Evolutionary conservation across 2,113 vertebrate genomes (phyloP).

Genomic region (Bagarius yarrelli): DNA sequence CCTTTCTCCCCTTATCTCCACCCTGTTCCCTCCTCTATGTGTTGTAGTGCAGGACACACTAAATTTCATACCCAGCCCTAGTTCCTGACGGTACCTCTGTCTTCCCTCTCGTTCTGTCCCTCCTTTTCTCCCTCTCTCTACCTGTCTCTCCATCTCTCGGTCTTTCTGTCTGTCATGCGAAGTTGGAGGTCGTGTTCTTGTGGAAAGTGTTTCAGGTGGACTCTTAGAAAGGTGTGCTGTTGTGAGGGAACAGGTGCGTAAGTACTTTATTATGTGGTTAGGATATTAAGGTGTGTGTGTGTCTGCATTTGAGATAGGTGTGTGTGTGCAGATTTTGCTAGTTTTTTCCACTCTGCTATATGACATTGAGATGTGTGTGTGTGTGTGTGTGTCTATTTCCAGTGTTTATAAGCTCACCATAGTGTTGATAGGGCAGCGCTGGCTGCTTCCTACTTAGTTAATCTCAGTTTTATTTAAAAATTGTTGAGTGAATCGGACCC

Average conservation of each 20-base stretch:
- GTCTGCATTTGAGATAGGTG: neutral
- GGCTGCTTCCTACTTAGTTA: conserved; percentile 1
- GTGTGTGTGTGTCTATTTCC: neutral
- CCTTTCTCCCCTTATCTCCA: conserved; percentile 3
- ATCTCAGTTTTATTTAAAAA: conserved; percentile 9
- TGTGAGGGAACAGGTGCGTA: conserved; percentile 51
- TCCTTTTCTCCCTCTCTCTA: neutral
- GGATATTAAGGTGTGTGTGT: neutral
- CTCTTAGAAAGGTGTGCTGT: conserved; percentile 48
- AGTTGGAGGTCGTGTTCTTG: conserved; percentile 47
- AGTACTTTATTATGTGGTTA: neutral
- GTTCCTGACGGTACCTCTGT: neutral
- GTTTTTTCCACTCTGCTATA: neutral
- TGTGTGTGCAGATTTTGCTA: neutral
- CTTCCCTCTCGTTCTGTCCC: neutral
- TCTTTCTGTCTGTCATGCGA: conserved; percentile 43
- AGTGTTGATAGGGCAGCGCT: neutral
- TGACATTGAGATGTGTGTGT: neutral
- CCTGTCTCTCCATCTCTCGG: conserved; percentile 9
- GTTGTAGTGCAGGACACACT: conserved; percentile 15
- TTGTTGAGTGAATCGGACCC: conserved; percentile 2
- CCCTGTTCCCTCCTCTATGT: conserved; percentile 21
- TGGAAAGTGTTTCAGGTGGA: conserved; percentile 52
- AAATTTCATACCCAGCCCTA: conserved; percentile 31
- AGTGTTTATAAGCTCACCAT: neutral